These are phyloP conservation scores for Melitaea athalia DNA, from an alignment of 2,888 invertebrate species.

Conservation along the genomic window DNA sequence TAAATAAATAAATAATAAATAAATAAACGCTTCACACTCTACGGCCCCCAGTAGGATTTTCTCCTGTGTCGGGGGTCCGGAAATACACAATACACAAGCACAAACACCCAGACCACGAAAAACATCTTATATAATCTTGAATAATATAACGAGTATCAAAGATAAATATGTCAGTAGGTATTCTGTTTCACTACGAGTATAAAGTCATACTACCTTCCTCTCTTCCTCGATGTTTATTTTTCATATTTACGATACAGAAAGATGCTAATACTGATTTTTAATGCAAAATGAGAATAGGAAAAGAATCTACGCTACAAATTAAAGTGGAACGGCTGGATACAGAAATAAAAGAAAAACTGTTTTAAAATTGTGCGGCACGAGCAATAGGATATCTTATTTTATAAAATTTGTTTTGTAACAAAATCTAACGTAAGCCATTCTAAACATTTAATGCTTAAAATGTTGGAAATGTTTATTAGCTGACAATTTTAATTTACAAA, in stretches of 20 bases:
- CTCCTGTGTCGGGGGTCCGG: no score
- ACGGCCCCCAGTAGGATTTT: no score
- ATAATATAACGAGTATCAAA: background rate
- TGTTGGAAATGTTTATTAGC: background rate
- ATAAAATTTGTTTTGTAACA: constrained; percentile 18
- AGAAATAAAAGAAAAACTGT: constrained; percentile 25
- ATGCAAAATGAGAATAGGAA: constrained; percentile 11
- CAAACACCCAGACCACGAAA: no score
- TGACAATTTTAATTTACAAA: no score
- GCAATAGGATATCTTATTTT: constrained; percentile 24
- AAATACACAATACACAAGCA: no score
- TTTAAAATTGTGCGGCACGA: constrained; percentile 30
- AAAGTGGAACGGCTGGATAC: constrained; percentile 14
- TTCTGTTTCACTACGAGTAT: background rate
- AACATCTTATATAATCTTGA: background rate
- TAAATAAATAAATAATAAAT: no score
- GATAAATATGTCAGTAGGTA: background rate
- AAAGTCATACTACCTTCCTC: background rate
- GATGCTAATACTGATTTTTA: constrained; percentile 7
- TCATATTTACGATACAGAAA: background rate
- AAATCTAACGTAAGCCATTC: constrained; percentile 9
- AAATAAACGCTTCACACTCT: no score
- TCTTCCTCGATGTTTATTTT: background rate
- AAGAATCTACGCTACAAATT: constrained; percentile 17
- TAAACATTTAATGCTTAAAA: background rate